Conservation (phyloP, 2,888 invertebrate genomes). For the Cylloceria caligata region DNA sequence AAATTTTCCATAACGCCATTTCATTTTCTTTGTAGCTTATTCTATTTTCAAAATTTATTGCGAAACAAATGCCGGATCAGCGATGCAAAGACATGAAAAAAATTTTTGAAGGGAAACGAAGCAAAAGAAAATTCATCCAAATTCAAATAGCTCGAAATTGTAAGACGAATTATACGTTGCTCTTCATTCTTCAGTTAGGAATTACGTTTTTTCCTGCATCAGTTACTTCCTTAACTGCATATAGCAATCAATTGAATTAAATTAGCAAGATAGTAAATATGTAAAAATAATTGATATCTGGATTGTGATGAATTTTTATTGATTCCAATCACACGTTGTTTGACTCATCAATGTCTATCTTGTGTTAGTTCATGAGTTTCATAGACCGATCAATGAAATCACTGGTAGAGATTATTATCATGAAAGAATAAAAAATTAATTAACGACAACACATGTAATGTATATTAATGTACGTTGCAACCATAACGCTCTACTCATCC, state of each 20-base stretch:
- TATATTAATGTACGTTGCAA: not conserved
- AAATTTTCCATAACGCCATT: constrained; percentile 48
- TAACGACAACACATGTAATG: not conserved
- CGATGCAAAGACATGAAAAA: not conserved
- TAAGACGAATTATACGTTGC: not conserved
- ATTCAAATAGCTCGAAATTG: not conserved
- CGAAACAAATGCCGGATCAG: not conserved
- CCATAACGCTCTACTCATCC: constrained; percentile 4
- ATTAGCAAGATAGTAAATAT: too few species aligned
- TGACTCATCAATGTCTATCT: too few species aligned
- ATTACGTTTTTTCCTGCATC: not conserved
- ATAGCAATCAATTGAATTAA: not conserved
- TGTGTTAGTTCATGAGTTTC: too few species aligned
- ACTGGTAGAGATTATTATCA: not conserved
- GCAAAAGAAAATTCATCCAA: not conserved
- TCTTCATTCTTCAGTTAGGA: not conserved
- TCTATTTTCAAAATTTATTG: not conserved
- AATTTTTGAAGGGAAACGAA: not conserved
- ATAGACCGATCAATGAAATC: too few species aligned
- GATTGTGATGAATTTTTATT: too few species aligned
- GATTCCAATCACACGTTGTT: too few species aligned
- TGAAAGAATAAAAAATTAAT: not conserved
- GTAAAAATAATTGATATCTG: too few species aligned
- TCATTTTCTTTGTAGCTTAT: not conserved
- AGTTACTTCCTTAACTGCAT: not conserved